Percentiles rank a stretch among this genome's conserved stretches.
These are phyloP conservation scores for Caenorhabditis uteleia DNA, from an alignment of 2,888 invertebrate species.

Conservation along the genomic window DNA sequence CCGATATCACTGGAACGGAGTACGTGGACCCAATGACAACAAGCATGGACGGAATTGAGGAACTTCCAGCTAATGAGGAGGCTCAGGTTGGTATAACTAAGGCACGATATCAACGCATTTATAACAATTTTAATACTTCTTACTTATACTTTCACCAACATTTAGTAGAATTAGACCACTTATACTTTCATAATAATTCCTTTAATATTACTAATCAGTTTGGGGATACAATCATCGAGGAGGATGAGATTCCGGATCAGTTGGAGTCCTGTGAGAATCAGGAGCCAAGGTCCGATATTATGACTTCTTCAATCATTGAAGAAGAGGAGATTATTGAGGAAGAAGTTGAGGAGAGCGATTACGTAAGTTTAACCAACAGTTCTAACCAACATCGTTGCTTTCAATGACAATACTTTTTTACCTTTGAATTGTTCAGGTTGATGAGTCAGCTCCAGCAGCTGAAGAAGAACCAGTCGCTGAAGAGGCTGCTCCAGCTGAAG, in stretches of 20 bases:
- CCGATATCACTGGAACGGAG: slow-evolving; percentile 67
- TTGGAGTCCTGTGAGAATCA: slow-evolving; percentile 48
- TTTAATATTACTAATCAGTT: slow-evolving; percentile 40
- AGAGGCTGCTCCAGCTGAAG: slow-evolving; percentile 25
- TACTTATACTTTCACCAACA: background rate
- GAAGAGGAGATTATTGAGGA: slow-evolving; percentile 34
- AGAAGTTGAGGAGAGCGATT: slow-evolving; percentile 30
- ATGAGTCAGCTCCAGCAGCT: slow-evolving; percentile 23
- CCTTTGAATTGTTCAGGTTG: slow-evolving; percentile 12
- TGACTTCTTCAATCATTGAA: slow-evolving; percentile 25
- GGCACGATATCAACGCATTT: background rate
- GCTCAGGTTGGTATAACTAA: slow-evolving; percentile 39
- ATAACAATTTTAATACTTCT: background rate
- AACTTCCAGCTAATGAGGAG: slow-evolving; percentile 61
- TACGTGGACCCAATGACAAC: slow-evolving; percentile 68
- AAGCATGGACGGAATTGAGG: slow-evolving; percentile 69
- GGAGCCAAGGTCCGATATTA: slow-evolving; percentile 31
- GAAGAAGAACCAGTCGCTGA: slow-evolving; percentile 13
- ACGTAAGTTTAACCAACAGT: slow-evolving; percentile 21
- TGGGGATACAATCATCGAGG: slow-evolving; percentile 54
- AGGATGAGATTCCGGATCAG: slow-evolving; percentile 51
- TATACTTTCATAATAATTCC: too few relatives aligned
- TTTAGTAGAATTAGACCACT: too few relatives aligned
- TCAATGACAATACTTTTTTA: slow-evolving; percentile 1
- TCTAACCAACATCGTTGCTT: background rate